Evolutionary conservation across 2,797 vertebrate genomes (phyloP).

Genomic region (Enteromius argenteus): DNA sequence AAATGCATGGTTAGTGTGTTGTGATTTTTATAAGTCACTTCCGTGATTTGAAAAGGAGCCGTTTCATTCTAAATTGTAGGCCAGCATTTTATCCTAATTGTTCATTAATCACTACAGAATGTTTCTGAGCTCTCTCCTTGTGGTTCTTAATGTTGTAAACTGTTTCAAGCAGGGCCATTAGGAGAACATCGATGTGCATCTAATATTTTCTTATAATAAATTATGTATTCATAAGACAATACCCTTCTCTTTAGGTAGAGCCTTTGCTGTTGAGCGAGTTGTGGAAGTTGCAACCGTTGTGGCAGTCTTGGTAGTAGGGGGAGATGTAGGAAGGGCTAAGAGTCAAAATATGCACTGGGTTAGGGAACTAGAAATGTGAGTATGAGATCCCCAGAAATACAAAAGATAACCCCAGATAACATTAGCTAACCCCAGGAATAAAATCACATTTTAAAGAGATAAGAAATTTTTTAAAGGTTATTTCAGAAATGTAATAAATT

Average conservation of each 20-base stretch:
- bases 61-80: not conserved
- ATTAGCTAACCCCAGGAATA: too few relatives aligned
- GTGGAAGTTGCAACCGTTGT: not conserved
- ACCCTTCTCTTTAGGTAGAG: not conserved
- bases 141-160: not conserved
- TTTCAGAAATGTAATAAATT: not conserved
- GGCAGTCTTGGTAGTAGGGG: not conserved
- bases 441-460: not conserved
- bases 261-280: not conserved
- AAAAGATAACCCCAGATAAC: too few relatives aligned
- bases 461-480: not conserved
- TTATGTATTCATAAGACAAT: not conserved
- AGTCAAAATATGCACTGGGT: not conserved
- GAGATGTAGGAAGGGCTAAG: not conserved
- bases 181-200: not conserved
- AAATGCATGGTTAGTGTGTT: not conserved
- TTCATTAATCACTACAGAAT: not conserved
- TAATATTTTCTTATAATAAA: not conserved
- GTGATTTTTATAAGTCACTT: too few relatives aligned
- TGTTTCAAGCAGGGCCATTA: not conserved
- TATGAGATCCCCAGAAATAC: not conserved
- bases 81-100: not conserved
- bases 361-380: not conserved
- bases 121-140: not conserved
- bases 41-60: too few relatives aligned